These are phyloP conservation scores for Hydropotes inermis DNA, from an alignment of 2,113 vertebrate species.

Conservation along the genomic window DNA sequence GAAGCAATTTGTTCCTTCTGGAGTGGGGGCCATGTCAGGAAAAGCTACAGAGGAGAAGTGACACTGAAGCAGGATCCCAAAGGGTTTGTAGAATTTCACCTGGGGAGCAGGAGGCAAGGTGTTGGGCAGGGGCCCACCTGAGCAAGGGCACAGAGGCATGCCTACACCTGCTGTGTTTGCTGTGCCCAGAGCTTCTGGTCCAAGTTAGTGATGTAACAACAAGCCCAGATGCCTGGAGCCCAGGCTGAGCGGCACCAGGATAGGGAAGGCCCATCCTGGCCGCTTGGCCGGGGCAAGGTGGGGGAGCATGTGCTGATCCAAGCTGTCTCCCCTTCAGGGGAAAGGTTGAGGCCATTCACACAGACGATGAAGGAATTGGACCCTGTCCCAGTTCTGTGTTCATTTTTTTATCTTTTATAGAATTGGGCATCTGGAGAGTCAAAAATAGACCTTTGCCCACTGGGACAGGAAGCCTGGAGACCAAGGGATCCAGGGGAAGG, in stretches of 20 bases:
- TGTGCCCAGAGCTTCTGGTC: background rate
- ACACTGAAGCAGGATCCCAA: background rate
- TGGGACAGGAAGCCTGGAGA: constrained; percentile 58
- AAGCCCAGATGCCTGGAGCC: background rate
- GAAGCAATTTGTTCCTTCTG: background rate
- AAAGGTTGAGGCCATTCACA: constrained; percentile 55
- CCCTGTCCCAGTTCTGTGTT: constrained; percentile 58
- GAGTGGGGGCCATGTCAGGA: background rate
- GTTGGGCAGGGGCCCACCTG: background rate
- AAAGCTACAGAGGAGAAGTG: background rate
- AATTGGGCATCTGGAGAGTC: constrained; percentile 71
- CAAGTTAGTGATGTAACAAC: background rate
- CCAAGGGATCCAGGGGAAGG: constrained; percentile 36
- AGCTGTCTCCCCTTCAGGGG: background rate
- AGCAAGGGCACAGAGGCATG: background rate
- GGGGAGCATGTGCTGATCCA: background rate
- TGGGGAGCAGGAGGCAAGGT: background rate
- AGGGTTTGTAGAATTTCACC: background rate
- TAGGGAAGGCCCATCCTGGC: background rate
- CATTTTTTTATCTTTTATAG: constrained; percentile 67
- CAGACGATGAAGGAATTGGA: constrained; percentile 53
- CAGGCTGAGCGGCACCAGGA: background rate
- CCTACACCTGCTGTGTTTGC: background rate
- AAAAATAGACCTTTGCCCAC: constrained; percentile 69
- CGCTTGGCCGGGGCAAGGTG: background rate